Percentiles rank a stretch among this genome's conserved stretches.
phyloP scores from a whole-genome alignment of 2,797 vertebrate genomes.

The Sciurus vulgaris region DNA sequence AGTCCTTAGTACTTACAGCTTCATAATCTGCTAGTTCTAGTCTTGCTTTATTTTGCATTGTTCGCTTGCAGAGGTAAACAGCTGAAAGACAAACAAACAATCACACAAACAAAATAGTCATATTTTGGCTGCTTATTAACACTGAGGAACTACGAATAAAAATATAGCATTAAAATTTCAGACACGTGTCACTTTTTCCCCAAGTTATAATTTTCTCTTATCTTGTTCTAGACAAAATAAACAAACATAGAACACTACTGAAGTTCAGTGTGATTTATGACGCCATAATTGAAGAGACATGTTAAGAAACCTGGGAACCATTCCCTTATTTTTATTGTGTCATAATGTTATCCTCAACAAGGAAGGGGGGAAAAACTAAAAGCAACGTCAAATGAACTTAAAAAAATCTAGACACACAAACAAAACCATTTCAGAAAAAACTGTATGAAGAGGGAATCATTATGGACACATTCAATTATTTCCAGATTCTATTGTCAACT shows the following conservation, averaged over 20 bases:
- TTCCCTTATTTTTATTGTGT: background rate
- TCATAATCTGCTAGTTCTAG: constrained; percentile 98
- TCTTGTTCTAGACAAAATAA: background rate
- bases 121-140: constrained; percentile 70
- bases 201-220: background rate
- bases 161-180: constrained; percentile 45
- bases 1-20: constrained; percentile 92
- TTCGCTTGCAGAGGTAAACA: constrained; percentile 99
- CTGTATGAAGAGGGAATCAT: background rate
- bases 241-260: background rate
- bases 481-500: background rate
- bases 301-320: background rate
- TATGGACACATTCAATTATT: background rate
- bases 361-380: background rate
- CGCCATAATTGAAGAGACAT: background rate
- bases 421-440: background rate
- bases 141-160: constrained; percentile 59
- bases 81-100: constrained; percentile 89
- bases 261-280: background rate
- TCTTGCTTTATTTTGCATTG: constrained; percentile 99
- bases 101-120: constrained; percentile 49
- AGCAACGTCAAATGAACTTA: background rate
- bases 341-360: background rate
- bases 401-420: background rate
- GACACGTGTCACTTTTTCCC: background rate